These are phyloP conservation scores for Lepisosteus osseus DNA, from an alignment of 2,113 vertebrate genomes.

Conservation along the genomic window DNA sequence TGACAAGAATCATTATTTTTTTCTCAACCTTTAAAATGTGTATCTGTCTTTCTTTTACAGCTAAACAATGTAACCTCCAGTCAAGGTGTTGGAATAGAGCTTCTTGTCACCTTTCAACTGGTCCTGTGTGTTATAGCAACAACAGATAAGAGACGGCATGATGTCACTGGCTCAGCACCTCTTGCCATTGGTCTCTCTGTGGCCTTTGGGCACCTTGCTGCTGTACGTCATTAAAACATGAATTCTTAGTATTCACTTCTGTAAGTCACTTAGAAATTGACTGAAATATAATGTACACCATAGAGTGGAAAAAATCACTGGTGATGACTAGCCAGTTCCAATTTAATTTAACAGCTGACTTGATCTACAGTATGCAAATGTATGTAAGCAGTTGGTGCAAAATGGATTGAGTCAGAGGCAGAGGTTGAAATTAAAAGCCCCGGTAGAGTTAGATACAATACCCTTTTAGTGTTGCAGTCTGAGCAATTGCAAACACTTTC, in stretches of 20 bases:
- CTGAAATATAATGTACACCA: too few relatives aligned
- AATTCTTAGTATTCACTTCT: not conserved
- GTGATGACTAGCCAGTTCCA: too few relatives aligned
- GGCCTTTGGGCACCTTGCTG: slow-evolving; percentile 73
- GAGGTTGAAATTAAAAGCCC: too few relatives aligned
- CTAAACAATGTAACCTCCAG: slow-evolving; percentile 52
- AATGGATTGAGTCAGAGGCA: too few relatives aligned
- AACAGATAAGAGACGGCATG: slow-evolving; percentile 64
- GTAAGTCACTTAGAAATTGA: too few relatives aligned
- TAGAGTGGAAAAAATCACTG: too few relatives aligned
- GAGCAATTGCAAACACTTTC: too few relatives aligned
- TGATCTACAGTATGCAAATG: too few relatives aligned
- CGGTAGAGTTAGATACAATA: too few relatives aligned
- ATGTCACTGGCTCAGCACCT: slow-evolving; percentile 61
- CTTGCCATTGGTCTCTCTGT: slow-evolving; percentile 73
- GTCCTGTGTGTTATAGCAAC: slow-evolving; percentile 76
- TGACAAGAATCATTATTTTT: not conserved
- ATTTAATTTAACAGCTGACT: too few relatives aligned
- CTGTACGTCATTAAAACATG: slow-evolving; percentile 56
- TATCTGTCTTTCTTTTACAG: slow-evolving; percentile 29
- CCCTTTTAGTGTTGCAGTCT: too few relatives aligned
- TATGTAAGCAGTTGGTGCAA: too few relatives aligned
- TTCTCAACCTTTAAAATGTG: not conserved
- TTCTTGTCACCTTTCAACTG: slow-evolving; percentile 76
- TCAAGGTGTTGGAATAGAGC: slow-evolving; percentile 73